Evolutionary conservation across 2,113 vertebrate species (phyloP).

Genomic region (Benitochromis conjunctus): DNA sequence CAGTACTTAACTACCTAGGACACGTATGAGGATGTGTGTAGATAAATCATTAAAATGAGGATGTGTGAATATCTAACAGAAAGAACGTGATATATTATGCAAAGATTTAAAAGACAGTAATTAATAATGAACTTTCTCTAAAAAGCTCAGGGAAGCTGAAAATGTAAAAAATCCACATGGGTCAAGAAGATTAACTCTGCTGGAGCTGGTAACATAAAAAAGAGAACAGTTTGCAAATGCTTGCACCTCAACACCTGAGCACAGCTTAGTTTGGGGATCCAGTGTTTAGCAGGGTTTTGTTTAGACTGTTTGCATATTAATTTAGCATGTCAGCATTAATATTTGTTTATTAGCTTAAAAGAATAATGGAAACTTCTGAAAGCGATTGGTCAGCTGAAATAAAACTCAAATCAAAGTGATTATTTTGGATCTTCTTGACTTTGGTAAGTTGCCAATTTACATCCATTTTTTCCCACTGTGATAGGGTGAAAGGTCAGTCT

Average conservation of each 20-base stretch:
- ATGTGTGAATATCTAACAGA: background rate
- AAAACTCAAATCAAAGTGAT: background rate
- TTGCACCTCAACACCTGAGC: background rate
- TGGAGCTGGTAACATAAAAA: background rate
- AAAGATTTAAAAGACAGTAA: background rate
- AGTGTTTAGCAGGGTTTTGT: background rate
- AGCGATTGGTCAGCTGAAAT: background rate
- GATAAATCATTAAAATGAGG: background rate
- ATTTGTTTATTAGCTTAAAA: background rate
- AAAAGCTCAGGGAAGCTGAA: background rate
- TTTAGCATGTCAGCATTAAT: background rate
- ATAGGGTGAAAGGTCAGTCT: accelerated
- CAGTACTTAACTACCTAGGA: background rate
- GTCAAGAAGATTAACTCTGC: background rate
- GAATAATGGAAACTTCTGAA: background rate
- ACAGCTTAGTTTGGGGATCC: background rate
- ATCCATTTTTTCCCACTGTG: background rate
- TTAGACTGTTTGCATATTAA: background rate
- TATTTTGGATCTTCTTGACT: background rate
- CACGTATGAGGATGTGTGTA: background rate
- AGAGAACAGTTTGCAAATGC: background rate
- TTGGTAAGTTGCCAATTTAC: background rate
- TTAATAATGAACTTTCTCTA: background rate
- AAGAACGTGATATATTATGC: background rate
- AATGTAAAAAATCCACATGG: background rate